Base-by-base conservation (phyloP, 1,140 invertebrate species). In the Solenopsis invicta region DNA sequence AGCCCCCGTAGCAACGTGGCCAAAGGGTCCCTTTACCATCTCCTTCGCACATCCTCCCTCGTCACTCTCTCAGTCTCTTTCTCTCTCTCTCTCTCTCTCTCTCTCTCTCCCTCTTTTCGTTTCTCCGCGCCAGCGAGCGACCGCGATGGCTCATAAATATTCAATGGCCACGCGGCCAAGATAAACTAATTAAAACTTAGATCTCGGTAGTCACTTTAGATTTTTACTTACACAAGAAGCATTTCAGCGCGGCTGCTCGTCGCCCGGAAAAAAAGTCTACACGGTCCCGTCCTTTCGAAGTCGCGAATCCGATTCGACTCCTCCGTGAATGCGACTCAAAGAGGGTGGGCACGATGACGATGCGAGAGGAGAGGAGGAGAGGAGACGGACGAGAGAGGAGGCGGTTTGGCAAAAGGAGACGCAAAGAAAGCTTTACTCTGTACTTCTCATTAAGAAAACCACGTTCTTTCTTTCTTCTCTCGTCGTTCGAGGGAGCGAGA, bases 171-270 rank as follows among this genome's bases (percentile, higher is more conserved):
- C 94, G 95, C 95, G 95, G 94, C 94, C 94, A 95, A 95, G 95
- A 95, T 95, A 95, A 95, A 95, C 95, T 95, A 95, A 95, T 95
- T 95, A 95, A 95, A 95, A 95, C 95, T 95, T 95, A 95, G 95
- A 95, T 95, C 94, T 95, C 94, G 94, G 95, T 95, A 95, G 94
- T 95, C 94, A 95, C 95, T 95, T 95, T 95, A 95, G 94, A 95
- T 95, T 95, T 95, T 95, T 95, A 95, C 95, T 95, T 95, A 95
- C 95, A 95, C 94, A 95, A 94, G 94, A 95, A 95, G 95, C 95
- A 95, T 95, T 95, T 95, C 95, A 95, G 92, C 93, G 90, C 90
- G 92, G 93, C 92, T 87, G 92, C 69, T 84, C 69, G 87, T 92
- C 90, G 88, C 87, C 87, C 89, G 88, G 74, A 87, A 89, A 88